phyloP scores from a whole-genome alignment of 2,888 invertebrate genomes.

The Hemicrepidius hirtus region DNA sequence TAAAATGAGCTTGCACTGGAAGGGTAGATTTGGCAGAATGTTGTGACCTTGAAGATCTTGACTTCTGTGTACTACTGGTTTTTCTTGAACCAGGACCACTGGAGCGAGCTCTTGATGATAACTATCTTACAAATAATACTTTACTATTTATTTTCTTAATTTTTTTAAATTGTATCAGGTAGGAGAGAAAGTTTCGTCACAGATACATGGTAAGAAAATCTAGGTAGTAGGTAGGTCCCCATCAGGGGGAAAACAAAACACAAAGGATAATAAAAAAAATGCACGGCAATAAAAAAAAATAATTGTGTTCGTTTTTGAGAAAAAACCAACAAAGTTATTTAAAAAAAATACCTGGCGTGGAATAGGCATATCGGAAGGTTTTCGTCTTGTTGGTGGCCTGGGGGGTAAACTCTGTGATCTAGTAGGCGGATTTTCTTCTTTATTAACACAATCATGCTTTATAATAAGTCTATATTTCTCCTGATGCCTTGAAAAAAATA shows the following conservation, averaged over 20 bases:
- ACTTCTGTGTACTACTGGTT: constrained; percentile 11
- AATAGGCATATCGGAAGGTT: constrained; percentile 48
- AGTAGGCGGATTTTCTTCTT: not conserved
- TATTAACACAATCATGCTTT: constrained; percentile 4
- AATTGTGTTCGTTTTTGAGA: too few relatives aligned
- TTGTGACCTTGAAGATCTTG: constrained; percentile 26
- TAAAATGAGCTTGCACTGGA: not conserved
- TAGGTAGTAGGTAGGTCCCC: too few relatives aligned
- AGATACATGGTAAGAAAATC: too few relatives aligned
- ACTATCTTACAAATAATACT: constrained; percentile 49
- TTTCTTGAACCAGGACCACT: constrained; percentile 17
- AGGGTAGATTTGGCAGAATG: not conserved
- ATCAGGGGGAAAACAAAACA: too few relatives aligned
- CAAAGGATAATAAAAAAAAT: too few relatives aligned
- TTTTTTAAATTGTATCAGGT: too few relatives aligned
- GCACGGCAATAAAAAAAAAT: too few relatives aligned
- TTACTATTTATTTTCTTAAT: not conserved
- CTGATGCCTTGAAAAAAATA: too few relatives aligned
- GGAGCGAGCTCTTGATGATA: constrained; percentile 34
- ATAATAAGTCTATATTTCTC: too few relatives aligned
- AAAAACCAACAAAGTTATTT: too few relatives aligned
- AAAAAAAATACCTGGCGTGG: not conserved
- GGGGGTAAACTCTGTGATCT: constrained; percentile 51
- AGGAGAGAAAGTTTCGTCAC: too few relatives aligned
- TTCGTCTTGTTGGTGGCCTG: constrained; percentile 55